Evolutionary conservation across 1,140 invertebrate species (phyloP), one percentile per base, ranked within the genome.

Genomic region (Anoplolepis gracilipes): DNA sequence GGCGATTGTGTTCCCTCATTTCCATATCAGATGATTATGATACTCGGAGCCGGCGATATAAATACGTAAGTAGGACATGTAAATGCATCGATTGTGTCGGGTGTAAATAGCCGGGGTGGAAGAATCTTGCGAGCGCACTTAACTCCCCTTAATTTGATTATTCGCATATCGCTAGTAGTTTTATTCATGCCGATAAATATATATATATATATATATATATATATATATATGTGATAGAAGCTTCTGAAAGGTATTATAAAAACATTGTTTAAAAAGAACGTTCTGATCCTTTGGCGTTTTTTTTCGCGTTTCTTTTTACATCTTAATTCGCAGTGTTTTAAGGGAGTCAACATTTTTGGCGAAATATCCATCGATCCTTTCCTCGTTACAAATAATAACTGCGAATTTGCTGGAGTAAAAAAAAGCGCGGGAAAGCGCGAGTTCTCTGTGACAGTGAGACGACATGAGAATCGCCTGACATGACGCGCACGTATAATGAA

Each of bases 1-100:
- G 59, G 19, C 30, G 64, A 6, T 28, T 55, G n/a, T n/a, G n/a
- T n/a, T 25, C 8, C 5, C 13, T 13, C 39, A 28, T 22, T 59
- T 76, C 53, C 30, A 16, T 4, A 22, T 19, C 11, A 25, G 28
- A 8, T n/a, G 25, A 77, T 49, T 49, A 13, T 46, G 25, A 19
- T 13, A 75, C 57, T 22, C 28, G 16, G 33, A 0, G 39, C 72
- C 13, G 25, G 61, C 46, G 36, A 88, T 86, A 49, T 49, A 76
- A 78, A 89, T 82, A 42, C 8, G 55, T 70, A 88, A 88, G 72
- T 88, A 57, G 76, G 76, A 61, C 62, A 65, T 46, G 70, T 42
- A 85, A 88, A 85, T 88, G 73, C 75, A 85, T 89, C 65, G 87
- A 88, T 89, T 86, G 42, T 72, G 75, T 77, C 49, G 30, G 36